These are phyloP conservation scores for Lithophane socia DNA, from an alignment of 2,888 invertebrate genomes.

Conservation along the genomic window DNA sequence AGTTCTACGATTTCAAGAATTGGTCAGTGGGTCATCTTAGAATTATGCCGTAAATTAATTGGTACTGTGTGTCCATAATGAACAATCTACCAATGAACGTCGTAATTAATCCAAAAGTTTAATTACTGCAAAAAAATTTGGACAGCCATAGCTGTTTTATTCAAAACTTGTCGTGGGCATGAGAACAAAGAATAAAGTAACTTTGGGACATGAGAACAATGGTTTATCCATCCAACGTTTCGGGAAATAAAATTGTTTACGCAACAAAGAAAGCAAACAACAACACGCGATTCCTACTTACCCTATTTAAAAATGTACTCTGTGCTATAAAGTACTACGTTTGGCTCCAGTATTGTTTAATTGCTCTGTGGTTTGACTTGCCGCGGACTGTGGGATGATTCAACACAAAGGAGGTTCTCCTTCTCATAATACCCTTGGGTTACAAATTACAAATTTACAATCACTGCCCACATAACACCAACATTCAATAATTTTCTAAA, in stretches of 20 bases:
- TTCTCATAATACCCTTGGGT: conserved; percentile 30
- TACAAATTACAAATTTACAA: conserved; percentile 25
- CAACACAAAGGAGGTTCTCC: conserved; percentile 64
- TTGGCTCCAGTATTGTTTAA: no score
- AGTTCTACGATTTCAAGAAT: not conserved
- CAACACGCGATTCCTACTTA: conserved; percentile 34
- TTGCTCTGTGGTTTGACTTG: conserved; percentile 9
- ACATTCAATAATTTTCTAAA: not conserved
- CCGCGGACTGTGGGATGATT: conserved; percentile 59
- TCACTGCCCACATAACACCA: conserved; percentile 8
- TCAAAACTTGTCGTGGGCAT: not conserved
- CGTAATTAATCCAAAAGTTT: not conserved
- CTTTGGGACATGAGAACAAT: conserved; percentile 6
- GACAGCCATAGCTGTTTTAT: not conserved
- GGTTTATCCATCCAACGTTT: not conserved
- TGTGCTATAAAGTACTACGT: not conserved
- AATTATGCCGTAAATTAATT: no score
- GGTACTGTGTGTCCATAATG: not conserved
- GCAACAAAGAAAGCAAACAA: conserved; percentile 45
- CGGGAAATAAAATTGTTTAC: conserved; percentile 35
- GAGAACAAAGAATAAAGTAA: no score
- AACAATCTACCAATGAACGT: not conserved
- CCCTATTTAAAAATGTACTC: not conserved
- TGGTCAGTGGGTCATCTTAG: not conserved
- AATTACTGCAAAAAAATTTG: no score